phyloP scores from a whole-genome alignment of 2,888 invertebrate species.

The Yponomeuta malinellus region DNA sequence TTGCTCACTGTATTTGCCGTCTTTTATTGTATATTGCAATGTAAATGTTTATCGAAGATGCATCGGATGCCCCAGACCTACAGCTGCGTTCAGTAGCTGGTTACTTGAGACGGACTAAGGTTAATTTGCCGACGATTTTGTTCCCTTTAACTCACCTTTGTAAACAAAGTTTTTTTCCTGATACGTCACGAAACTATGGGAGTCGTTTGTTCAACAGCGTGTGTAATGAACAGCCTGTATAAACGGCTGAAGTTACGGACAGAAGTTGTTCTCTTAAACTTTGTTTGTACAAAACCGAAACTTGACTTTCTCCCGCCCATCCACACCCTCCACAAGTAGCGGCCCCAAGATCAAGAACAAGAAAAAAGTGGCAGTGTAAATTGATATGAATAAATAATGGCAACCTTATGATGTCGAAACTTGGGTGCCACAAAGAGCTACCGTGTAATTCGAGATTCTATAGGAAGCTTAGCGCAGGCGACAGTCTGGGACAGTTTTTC shows the following conservation, averaged over 20 bases:
- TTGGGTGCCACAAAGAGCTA: conserved; percentile 61
- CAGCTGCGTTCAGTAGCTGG: conserved; percentile 48
- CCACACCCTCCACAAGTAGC: conserved; percentile 50
- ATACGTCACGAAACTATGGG: not conserved
- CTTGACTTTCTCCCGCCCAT: conserved; percentile 53
- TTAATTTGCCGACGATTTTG: conserved; percentile 63
- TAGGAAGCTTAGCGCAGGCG: conserved; percentile 59
- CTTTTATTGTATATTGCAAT: conserved; percentile 72
- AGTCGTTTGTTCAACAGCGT: not conserved
- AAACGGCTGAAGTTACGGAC: not conserved
- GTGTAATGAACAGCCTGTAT: not conserved
- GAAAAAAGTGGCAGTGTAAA: conserved; percentile 42
- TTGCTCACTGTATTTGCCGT: conserved; percentile 69
- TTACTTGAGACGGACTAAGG: conserved; percentile 39
- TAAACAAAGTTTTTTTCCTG: not conserved
- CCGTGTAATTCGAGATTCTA: conserved; percentile 64
- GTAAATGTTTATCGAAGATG: conserved; percentile 70
- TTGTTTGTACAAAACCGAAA: conserved; percentile 26
- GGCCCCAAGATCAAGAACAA: conserved; percentile 24
- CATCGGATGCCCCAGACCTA: conserved; percentile 63
- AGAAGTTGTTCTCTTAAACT: conserved; percentile 1
- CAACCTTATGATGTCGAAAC: conserved; percentile 48
- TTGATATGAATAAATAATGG: conserved; percentile 45
- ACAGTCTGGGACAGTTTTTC: conserved; percentile 52
- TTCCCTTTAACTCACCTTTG: conserved; percentile 30